phyloP scores from a whole-genome alignment of 2,113 vertebrate species.

The Cariama cristata region DNA sequence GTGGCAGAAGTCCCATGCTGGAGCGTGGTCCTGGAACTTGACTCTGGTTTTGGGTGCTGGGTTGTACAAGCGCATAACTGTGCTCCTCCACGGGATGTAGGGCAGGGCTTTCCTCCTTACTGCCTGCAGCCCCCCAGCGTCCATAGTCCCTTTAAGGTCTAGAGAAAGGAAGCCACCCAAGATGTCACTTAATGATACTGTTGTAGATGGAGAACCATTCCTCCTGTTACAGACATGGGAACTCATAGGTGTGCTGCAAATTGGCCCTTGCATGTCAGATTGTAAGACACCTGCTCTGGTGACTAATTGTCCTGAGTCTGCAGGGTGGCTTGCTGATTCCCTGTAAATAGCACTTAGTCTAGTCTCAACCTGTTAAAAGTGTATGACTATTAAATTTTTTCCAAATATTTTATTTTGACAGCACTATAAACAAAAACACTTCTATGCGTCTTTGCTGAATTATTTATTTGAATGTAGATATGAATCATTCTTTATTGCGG shows the following conservation, averaged over 20 bases:
- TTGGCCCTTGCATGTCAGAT: not conserved
- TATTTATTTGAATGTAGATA: slow-evolving; percentile 61
- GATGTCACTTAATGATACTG: not conserved
- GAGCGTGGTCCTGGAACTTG: not conserved
- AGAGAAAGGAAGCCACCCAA: not conserved
- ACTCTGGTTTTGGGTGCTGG: not conserved
- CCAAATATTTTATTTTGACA: slow-evolving; percentile 12
- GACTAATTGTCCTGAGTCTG: not conserved
- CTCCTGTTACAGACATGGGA: rapidly evolving
- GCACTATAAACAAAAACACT: slow-evolving; percentile 39
- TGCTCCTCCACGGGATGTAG: not conserved
- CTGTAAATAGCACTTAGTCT: not conserved
- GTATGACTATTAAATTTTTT: not conserved
- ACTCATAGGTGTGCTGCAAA: not conserved
- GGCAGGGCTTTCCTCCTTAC: not conserved
- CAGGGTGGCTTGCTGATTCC: not conserved
- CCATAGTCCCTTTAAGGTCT: not conserved
- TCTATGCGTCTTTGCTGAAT: slow-evolving; percentile 45
- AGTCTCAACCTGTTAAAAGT: not conserved
- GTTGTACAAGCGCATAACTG: not conserved
- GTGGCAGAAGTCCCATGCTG: not conserved
- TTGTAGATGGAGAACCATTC: rapidly evolving
- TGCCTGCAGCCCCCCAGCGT: not conserved
- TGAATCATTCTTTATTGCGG: not conserved
- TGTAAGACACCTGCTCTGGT: not conserved